Base-by-base conservation (phyloP, 2,888 invertebrate species). In the Orthosia gracilis region DNA sequence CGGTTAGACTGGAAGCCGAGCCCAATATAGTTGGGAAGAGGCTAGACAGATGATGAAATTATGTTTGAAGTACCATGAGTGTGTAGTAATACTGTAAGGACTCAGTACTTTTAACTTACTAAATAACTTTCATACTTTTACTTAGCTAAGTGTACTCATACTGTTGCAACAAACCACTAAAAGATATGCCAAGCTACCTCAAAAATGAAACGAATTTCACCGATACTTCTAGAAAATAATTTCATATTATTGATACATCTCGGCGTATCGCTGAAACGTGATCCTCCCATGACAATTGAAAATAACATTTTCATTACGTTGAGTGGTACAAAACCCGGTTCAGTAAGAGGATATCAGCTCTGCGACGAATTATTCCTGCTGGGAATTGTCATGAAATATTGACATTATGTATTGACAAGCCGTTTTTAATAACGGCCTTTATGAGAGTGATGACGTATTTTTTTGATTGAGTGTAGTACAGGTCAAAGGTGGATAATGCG, bases 301-400 rank as follows among this genome's bases (percentile, higher is more conserved):
- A 87, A 88, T 86, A 89, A 86, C 86, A 85, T 90, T 91, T 91
- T 91, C 92, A 92, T 92, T 91, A 92, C 87, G 86, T 69, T 87
- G 88, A 92, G 92, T 91, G 91, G 88, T 87, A 88, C 75, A 87
- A 88, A 88, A 88, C 84, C 84, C 77, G 76, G 83, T 88, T 64
- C 82, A 76, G 73, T 89, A 88, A 89, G 87, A 88, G 83, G 86
- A 88, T 87, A 83, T 85, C 84, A 72, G 73, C 70, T 63, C 68
- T 69, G 64, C 40, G 59, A 58, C 40, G 70, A 78, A 79, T 82
- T 59, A 84, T 82, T 87, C 73, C 78, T 73, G 26, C 63, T 67
- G 88, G 86, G 86, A 83, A 78, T 87, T 80, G 65, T 79, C 73
- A 76, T 84, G 69, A 85, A 83, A 86, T 86, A 88, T 89, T 89